Evolutionary conservation across 1,140 invertebrate species (phyloP).

Genomic region (Drosophila repleta): DNA sequence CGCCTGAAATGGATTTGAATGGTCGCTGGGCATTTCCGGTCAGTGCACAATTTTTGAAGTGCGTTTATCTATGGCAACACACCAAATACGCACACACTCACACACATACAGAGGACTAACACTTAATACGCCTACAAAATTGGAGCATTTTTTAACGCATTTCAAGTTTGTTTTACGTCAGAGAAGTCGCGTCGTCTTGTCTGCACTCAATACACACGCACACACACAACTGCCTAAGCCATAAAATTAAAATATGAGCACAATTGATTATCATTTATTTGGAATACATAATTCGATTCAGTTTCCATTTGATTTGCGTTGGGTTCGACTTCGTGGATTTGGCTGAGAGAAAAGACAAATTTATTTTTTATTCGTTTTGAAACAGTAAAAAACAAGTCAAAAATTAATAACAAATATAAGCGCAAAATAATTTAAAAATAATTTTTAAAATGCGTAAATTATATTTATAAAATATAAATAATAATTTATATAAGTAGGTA

Average conservation of each 20-base stretch:
- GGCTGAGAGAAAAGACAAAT: too few relatives aligned
- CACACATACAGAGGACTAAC: slow-evolving; percentile 6
- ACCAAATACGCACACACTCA: slow-evolving; percentile 2
- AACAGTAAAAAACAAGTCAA: too few relatives aligned
- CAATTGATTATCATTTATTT: slow-evolving; percentile 28
- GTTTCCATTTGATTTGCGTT: slow-evolving; percentile 42
- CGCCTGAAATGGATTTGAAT: slow-evolving; percentile 37
- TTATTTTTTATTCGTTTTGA: not conserved
- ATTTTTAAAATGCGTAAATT: too few relatives aligned
- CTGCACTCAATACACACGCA: slow-evolving; percentile 11
- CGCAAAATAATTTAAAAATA: too few relatives aligned
- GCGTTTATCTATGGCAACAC: slow-evolving; percentile 38
- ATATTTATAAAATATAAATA: too few relatives aligned
- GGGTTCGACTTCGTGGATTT: not conserved
- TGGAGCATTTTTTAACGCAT: slow-evolving; percentile 54
- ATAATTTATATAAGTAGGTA: not conserved
- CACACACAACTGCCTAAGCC: not conserved
- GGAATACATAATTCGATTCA: slow-evolving; percentile 40
- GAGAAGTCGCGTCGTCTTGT: slow-evolving; percentile 13
- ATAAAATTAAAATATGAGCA: slow-evolving; percentile 36
- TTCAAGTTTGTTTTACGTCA: slow-evolving; percentile 36
- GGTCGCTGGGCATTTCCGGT: slow-evolving; percentile 53
- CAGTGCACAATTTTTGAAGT: slow-evolving; percentile 67
- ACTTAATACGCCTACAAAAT: slow-evolving; percentile 55
- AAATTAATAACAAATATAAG: too few relatives aligned